Base-by-base conservation (phyloP, 2,797 vertebrate species). In the Lacerta viridis region DNA sequence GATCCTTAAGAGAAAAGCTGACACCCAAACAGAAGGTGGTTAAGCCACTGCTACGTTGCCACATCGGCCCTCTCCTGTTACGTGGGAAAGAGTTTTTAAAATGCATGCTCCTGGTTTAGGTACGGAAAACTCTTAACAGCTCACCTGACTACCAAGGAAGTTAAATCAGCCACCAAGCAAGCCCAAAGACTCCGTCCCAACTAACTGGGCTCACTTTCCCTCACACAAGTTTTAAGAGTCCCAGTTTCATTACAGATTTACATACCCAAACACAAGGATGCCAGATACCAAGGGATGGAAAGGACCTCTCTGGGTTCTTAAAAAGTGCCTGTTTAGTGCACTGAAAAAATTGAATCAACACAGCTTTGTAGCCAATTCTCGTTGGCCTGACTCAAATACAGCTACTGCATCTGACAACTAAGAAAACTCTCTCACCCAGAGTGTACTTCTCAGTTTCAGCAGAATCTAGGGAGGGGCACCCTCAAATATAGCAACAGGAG, bases 401-500 rank as follows among this genome's bases (percentile, higher is more conserved):
- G 39, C 29, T 41, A 66, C 17, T 86, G 20, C 59, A 68, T 83
- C 88, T 33, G 86, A 87, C 77, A 64, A 79, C 43, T 82, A 4
- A 33, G 25, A 0, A 64, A 74, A 39, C 72, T 79, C 74, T 36
- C 83, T 23, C 72, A 41, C 6, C 4, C 18, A 33, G 25, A 61
- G 18, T 29, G 46, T 59, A 64, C 81, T 84, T 87, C 61, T 92
- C 84, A 83, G 84, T 80, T 91, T 91, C 83, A 93, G 90, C 91
- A 88, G 91, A 29, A 50, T 84, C 86, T 88, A 93, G 96, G 96
- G 96, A 94, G 93, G 95, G 94, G 93, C 95, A 96, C 89, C 88
- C 94, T 95, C 89, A 27, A 55, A 96, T 95, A 97, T 92, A 97
- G 96, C 93, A 96, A 96, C 94, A 96, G 61, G 61, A 64, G 95